A percentile compares a stretch with the other conserved stretches of the same genome.
Evolutionary conservation across 2,888 invertebrate genomes (phyloP).

Genomic region (Hypomecis punctinalis): DNA sequence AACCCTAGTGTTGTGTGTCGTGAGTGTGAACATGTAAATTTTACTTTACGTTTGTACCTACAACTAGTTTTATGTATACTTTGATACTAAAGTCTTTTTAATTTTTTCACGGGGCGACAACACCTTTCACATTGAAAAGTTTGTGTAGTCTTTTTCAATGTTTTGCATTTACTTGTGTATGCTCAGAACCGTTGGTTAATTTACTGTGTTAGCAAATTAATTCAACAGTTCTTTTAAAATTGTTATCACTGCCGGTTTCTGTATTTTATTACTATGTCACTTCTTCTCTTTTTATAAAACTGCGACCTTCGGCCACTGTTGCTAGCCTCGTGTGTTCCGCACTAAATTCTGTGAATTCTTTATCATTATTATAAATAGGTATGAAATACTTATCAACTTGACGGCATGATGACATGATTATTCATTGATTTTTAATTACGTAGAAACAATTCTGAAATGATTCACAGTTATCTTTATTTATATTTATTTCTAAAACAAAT

Average conservation of each 20-base stretch:
- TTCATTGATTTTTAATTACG: conserved; percentile 23
- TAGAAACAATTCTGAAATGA: conserved; percentile 14
- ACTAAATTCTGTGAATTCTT: conserved; percentile 26
- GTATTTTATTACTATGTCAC: conserved; percentile 7
- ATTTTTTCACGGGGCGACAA: conserved; percentile 37
- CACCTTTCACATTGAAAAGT: neutral
- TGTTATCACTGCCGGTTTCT: conserved; percentile 12
- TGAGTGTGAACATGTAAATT: conserved; percentile 70
- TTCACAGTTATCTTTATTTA: conserved; percentile 47
- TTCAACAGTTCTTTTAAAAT: conserved; percentile 17
- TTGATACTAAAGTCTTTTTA: conserved; percentile 28
- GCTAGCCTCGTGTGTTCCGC: conserved; percentile 24
- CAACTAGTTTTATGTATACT: conserved; percentile 60
- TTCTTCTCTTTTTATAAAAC: conserved; percentile 13
- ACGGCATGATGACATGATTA: conserved; percentile 17
- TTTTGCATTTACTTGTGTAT: neutral
- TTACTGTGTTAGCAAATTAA: conserved; percentile 16
- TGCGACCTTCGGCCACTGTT: conserved; percentile 18
- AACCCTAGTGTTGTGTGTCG: conserved; percentile 73
- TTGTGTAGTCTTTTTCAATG: conserved; percentile 1
- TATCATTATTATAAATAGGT: conserved; percentile 26
- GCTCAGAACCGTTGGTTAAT: conserved; percentile 10
- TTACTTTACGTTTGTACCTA: conserved; percentile 70
- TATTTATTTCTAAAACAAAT: conserved; percentile 52
- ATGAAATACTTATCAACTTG: conserved; percentile 26